Base-by-base conservation (phyloP, 2,113 vertebrate species). In the Panthera uncia region DNA sequence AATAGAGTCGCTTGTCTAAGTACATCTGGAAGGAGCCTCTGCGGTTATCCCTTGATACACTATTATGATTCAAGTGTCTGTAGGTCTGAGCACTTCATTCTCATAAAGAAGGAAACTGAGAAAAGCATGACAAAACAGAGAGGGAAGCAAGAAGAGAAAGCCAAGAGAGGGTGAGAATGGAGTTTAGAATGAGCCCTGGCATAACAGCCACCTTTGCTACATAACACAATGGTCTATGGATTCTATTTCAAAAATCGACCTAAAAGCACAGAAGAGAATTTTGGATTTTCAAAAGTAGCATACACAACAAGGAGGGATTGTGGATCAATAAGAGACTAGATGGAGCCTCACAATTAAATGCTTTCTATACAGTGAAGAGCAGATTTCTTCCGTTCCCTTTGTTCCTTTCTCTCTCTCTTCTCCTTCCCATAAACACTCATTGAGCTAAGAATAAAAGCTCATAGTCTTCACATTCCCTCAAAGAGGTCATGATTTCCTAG, bases 1-100 rank as follows among this genome's bases (percentile, higher is more conserved):
- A 80, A 50, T 48, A 69, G 65, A 65, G 23, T 66, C 81, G 52
- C 69, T 94, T 89, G 61, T 97, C 68, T 89, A 81, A 97, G 81
- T 36, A 68, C 31, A 65, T 78, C 52, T 79, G 16, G 73, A 89
- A 91, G 33, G 48, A 65, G 78, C 48, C 81, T 96, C 38, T 63
- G 55, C 27, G 31, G 9, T 82, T 89, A 65, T 63, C 31, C 66
- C 71, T 52, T 31, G 11, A 73, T 65, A 76, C 19, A n/a, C 74
- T 41, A 57, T 76, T 82, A 6, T 45, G n/a, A 93, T 73, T 65
- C 71, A 89, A 76, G 52, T 69, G 48, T 55, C 65, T 89, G 5
- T 41, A 79, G 12, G 31, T 89, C 80, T 36, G 31, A 89, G 11
- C 18, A 33, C 36, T 86, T 92, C 31, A 48, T 73, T 80, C 50